phyloP scores from a whole-genome alignment of 2,888 invertebrate genomes.

The Fragum whitleyi region DNA sequence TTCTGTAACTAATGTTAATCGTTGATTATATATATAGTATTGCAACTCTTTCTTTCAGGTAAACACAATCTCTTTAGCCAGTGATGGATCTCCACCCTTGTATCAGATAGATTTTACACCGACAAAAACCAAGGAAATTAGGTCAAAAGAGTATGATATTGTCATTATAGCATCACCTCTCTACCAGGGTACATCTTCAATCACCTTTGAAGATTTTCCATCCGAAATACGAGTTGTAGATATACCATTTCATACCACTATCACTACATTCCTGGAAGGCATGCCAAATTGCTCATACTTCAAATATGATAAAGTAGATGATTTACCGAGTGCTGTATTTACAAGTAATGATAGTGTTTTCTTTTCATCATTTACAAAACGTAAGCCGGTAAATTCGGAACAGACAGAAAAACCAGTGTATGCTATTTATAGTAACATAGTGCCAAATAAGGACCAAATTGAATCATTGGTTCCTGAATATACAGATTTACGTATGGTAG shows the following conservation, averaged over 20 bases:
- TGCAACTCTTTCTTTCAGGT: constrained; percentile 51
- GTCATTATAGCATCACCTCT: constrained; percentile 88
- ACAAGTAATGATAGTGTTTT: constrained; percentile 86
- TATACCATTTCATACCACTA: constrained; percentile 86
- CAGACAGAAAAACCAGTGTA: constrained; percentile 84
- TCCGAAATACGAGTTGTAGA: constrained; percentile 65
- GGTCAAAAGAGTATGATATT: constrained; percentile 86
- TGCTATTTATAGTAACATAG: constrained; percentile 88
- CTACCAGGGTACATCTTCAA: constrained; percentile 79
- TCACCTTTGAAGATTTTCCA: constrained; percentile 86
- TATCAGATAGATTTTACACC: constrained; percentile 75
- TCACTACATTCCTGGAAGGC: constrained; percentile 87
- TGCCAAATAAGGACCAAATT: constrained; percentile 85
- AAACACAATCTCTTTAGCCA: constrained; percentile 65
- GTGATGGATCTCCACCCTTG: constrained; percentile 68
- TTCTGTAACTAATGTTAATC: no score
- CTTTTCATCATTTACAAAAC: constrained; percentile 86
- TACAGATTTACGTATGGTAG: constrained; percentile 73
- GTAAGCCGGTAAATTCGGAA: constrained; percentile 76
- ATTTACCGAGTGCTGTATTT: constrained; percentile 85
- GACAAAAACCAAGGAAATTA: constrained; percentile 37
- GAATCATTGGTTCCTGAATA: constrained; percentile 85
- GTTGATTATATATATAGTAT: no score
- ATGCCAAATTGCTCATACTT: constrained; percentile 86
- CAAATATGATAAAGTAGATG: constrained; percentile 81